Base-by-base conservation (phyloP, 2,113 vertebrate genomes). In the Indri indri region DNA sequence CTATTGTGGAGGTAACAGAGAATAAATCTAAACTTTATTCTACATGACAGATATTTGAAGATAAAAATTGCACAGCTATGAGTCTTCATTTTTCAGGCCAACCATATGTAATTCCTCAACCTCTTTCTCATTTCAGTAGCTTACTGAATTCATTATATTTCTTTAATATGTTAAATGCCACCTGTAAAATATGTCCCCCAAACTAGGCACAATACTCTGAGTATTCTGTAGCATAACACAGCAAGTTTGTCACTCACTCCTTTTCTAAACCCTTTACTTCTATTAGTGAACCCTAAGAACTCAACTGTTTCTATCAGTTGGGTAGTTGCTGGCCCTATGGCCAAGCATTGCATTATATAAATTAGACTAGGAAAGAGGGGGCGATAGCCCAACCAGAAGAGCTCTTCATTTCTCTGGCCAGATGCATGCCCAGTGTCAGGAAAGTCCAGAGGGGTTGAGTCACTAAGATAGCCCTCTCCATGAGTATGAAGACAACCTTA, bases 21-120 rank as follows among this genome's bases (percentile, higher is more conserved):
- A 84, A 80, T 81, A 80, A 96, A 66, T 70, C 66, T 74, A 52
- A 92, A 65, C 12, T n/a, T 76, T 76, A 40, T 74, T 95, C 68
- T 84, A 34, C 40, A 11, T 85, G 20, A 88, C 32, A 81, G 8
- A 30, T 91, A 54, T 71, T 81, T 82, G 59, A 88, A 95, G 42
- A 79, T 63, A 90, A 95, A 88, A 84, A 37, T 82, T 30, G 70
- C 16, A 80, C 25, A 86, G 34, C 30, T 81, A 1, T n/a, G 54
- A 37, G 20, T 50, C 57, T 63, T 93, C 87, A 13, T 63, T 57
- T 70, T 81, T 77, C 77, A 96, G 61, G 42, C 10, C 63, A 88
- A 85, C 14, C 2, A 20, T 59, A 65, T 73, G 10, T 70, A 93
- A 80, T 47, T 79, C 52, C 20, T 92, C 82, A 88, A 37, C 32